Percentiles rank a stretch among this genome's conserved stretches.
phyloP scores from a whole-genome alignment of 2,113 vertebrate species.

The Leucopsar rothschildi region DNA sequence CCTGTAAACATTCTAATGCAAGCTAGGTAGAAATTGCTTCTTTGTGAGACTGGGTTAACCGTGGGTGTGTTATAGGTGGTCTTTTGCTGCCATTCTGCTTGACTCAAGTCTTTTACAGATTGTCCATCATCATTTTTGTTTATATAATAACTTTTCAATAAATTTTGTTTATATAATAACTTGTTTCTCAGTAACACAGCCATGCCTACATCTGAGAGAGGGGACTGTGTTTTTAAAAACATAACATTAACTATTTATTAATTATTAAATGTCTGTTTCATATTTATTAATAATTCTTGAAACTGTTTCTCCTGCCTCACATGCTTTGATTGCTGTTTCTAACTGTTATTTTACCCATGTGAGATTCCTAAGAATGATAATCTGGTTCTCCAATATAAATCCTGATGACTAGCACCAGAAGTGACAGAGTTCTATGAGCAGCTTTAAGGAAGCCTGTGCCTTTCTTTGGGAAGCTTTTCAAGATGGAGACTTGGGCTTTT shows the following conservation, averaged over 20 bases:
- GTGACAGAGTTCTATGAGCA: neutral
- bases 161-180: neutral
- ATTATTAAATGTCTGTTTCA: neutral
- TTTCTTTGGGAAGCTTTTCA: neutral
- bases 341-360: accelerated
- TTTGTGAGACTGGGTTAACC: neutral
- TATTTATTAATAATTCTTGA: neutral
- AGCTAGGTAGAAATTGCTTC: neutral
- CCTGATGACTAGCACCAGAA: neutral
- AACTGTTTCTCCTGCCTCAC: neutral
- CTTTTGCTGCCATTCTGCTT: neutral
- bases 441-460: neutral
- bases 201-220: neutral
- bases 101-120: neutral
- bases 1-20: neutral
- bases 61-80: neutral
- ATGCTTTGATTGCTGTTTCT: neutral
- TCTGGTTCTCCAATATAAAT: neutral
- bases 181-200: neutral
- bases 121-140: neutral
- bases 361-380: neutral
- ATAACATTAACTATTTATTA: neutral
- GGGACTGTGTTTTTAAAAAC: neutral
- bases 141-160: neutral
- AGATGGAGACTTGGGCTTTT: neutral